phyloP scores from a whole-genome alignment of 2,797 vertebrate genomes.

The Leptodactylus fallax region DNA sequence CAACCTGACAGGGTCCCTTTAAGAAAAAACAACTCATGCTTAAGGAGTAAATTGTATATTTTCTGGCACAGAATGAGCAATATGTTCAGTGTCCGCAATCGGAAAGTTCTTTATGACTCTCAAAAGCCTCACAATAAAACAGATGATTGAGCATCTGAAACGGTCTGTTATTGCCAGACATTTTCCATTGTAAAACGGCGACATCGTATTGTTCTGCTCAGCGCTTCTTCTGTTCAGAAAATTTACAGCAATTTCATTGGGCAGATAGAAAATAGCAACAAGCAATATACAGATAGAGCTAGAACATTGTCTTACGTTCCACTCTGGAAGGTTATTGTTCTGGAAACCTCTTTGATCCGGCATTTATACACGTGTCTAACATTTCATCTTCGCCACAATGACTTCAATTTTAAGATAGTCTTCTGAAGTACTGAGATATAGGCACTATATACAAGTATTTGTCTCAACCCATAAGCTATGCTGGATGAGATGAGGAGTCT shows the following conservation, averaged over 20 bases:
- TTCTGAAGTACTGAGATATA: neutral
- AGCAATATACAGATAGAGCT: neutral
- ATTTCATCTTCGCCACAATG: neutral
- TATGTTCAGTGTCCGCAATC: neutral
- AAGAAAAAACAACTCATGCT: neutral
- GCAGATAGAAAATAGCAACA: constrained; percentile 19
- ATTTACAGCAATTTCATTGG: constrained; percentile 12
- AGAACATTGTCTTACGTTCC: neutral
- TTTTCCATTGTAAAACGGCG: constrained; percentile 16
- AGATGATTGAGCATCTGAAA: constrained; percentile 43
- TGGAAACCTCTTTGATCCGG: neutral
- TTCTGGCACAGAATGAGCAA: neutral
- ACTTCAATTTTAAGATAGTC: neutral
- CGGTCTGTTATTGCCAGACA: constrained; percentile 8
- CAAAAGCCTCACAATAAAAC: neutral
- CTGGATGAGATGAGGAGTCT: neutral
- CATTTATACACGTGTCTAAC: neutral
- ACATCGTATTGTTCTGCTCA: constrained; percentile 29
- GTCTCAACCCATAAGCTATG: neutral
- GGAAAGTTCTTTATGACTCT: constrained; percentile 16
- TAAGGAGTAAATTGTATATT: neutral
- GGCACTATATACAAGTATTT: neutral
- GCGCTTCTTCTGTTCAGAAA: neutral
- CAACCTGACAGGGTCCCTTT: neutral
- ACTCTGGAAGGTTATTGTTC: neutral